Base-by-base conservation (phyloP, 1,140 invertebrate species). In the Lordiphosa collinella region DNA sequence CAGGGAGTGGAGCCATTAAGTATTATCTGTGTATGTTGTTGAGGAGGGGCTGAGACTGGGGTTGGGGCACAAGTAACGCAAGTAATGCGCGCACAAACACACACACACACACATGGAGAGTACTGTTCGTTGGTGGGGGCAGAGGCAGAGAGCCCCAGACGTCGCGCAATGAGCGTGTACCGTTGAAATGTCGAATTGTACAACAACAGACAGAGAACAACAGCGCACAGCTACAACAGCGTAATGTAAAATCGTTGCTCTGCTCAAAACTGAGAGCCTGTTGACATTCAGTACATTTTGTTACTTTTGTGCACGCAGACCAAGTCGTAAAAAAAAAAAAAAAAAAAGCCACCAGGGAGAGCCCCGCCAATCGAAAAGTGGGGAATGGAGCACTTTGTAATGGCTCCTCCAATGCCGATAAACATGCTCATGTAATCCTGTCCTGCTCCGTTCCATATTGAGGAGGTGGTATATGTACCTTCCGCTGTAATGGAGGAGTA, bases 271-370 rank as follows among this genome's bases (percentile, higher is more conserved):
- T 88, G 87, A 3, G 67, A 82, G 65, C 87, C 87, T 88, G 87
- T 73, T 87, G 63, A 58, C 79, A 69, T 86, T 87, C 87, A 88
- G 86, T 88, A 88, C 87, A 88, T 79, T 84, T 78, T 86, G 87
- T 88, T 87, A 87, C 86, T 88, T 86, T 86, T 86, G 70, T 76
- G 80, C 80, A 84, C 79, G 80, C 73, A 84, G 72, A 65, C 60
- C 44, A 25, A 25, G 22, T 25, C 22, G 22, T 25, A 25, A 25
- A 25, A 25, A 25, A 25, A 25, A 7, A 6, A 25, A 25, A 25
- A 6, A 25, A 25, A 25, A 25, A 25, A 25, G 0, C 3, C 6
- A 25, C 22, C 22, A 25, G 4, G 5, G 3, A 7, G 3, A 25
- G 5, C 22, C 22, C 22, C 22, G 6, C 22, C 22, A 25, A 25